Evolutionary conservation across 30 jellyfish, hydroid and myxozoan genomes (phyloP).

Genomic region (Aurelia sp.): DNA sequence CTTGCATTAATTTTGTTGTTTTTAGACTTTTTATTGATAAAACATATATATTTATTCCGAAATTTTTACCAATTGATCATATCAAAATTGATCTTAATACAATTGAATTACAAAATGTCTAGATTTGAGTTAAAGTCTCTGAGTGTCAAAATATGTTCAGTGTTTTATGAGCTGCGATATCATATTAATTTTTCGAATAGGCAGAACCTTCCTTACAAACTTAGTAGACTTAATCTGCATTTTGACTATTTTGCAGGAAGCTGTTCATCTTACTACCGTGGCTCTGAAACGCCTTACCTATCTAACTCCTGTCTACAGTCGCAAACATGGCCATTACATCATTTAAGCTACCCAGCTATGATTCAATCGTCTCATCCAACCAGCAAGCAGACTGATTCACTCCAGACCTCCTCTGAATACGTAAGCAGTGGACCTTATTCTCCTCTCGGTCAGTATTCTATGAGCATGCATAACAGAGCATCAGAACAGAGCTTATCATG

Average conservation of each 20-base stretch:
- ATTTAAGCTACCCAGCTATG: constrained; percentile 81
- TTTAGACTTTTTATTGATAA: no score
- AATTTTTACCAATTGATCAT: no score
- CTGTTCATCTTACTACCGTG: constrained; percentile 89
- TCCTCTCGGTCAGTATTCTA: constrained; percentile 86
- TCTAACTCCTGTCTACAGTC: constrained; percentile 81
- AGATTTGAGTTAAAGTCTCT: no score
- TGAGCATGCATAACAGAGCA: constrained; percentile 58
- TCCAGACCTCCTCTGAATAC: constrained; percentile 74
- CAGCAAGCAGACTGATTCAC: constrained; percentile 80
- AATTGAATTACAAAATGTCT: no score
- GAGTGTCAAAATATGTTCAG: no score
- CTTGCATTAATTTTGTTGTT: no score
- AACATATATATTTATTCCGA: no score
- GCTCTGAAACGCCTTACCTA: constrained; percentile 78
- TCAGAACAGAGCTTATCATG: constrained; percentile 86
- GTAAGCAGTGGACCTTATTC: constrained; percentile 59
- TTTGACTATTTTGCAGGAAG: constrained; percentile 33
- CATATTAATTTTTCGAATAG: no score
- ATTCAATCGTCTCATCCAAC: constrained; percentile 78
- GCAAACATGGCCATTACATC: constrained; percentile 97
- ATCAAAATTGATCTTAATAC: no score
- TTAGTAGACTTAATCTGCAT: background rate
- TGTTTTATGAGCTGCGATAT: no score
- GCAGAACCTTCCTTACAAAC: no score